Percentiles rank a stretch among this genome's conserved stretches.
Evolutionary conservation across 1,140 invertebrate genomes (phyloP).

Genomic region (Eupeodes corollae): DNA sequence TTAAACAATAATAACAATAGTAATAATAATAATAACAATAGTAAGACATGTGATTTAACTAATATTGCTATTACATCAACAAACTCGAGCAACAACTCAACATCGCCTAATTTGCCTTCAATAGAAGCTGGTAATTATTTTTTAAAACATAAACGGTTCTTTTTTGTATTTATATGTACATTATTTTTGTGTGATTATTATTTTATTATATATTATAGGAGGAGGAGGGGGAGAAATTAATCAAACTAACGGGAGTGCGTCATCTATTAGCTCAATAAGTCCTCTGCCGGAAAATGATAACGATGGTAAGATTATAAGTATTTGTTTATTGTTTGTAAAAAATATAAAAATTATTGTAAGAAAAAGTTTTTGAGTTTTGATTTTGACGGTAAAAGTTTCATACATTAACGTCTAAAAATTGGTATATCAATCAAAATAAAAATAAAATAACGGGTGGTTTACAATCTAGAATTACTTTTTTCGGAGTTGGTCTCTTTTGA

Average conservation of each 20-base stretch:
- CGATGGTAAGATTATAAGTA: constrained; percentile 34
- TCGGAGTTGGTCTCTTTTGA: too few relatives aligned
- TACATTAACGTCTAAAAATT: too few relatives aligned
- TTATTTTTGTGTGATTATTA: constrained; percentile 1
- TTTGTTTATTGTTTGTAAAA: neutral
- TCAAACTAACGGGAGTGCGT: constrained; percentile 27
- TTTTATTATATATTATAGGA: constrained; percentile 1
- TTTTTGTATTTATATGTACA: neutral
- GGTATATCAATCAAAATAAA: too few relatives aligned
- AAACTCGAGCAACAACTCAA: constrained; percentile 32
- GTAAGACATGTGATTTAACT: too few relatives aligned
- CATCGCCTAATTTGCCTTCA: constrained; percentile 30
- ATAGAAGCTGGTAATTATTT: constrained; percentile 15
- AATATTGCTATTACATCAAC: constrained; percentile 21
- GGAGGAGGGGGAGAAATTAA: constrained; percentile 16
- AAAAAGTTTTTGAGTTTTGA: too few relatives aligned
- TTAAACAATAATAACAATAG: too few relatives aligned
- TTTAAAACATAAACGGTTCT: neutral
- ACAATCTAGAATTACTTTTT: too few relatives aligned
- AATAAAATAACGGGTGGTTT: too few relatives aligned
- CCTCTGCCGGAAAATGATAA: constrained; percentile 33
- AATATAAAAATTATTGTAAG: too few relatives aligned
- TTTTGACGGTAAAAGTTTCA: too few relatives aligned
- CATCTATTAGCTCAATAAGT: constrained; percentile 32
- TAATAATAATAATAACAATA: too few relatives aligned